Percentiles rank a stretch among this genome's conserved stretches.
phyloP scores from a whole-genome alignment of 2,888 invertebrate species.

The Chymomyza fuscimana region DNA sequence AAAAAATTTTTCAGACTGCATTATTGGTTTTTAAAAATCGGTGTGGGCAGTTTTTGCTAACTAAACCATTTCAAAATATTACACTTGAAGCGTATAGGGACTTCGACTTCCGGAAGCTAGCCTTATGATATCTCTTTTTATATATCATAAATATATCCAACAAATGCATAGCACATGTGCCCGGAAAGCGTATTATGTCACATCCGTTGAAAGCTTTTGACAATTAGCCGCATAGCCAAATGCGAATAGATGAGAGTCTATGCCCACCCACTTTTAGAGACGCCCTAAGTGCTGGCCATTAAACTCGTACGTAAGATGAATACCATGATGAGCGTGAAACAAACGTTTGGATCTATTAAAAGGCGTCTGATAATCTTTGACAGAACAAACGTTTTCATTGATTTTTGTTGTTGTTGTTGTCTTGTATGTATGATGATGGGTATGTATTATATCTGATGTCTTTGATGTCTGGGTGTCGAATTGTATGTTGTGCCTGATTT shows the following conservation, averaged over 20 bases:
- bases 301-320: conserved; percentile 28
- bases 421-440: too few species aligned
- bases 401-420: conserved; percentile 10
- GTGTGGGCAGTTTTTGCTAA: too few species aligned
- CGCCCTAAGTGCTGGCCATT: conserved; percentile 44
- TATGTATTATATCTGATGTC: not conserved
- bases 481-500: not conserved
- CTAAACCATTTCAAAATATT: too few species aligned
- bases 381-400: conserved; percentile 52
- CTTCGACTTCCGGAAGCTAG: not conserved
- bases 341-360: conserved; percentile 2
- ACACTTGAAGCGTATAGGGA: not conserved
- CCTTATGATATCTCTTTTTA: not conserved
- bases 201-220: conserved; percentile 53
- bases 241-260: not conserved
- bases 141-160: not conserved
- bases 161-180: not conserved
- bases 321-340: not conserved
- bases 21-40: too few species aligned
- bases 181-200: conserved; percentile 59
- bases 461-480: conserved; percentile 13
- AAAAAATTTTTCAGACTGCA: too few species aligned
- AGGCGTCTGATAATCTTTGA: not conserved
- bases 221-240: not conserved
- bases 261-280: not conserved